phyloP scores from a whole-genome alignment of 2,888 invertebrate species.

The Xanthostigma xanthostigma region DNA sequence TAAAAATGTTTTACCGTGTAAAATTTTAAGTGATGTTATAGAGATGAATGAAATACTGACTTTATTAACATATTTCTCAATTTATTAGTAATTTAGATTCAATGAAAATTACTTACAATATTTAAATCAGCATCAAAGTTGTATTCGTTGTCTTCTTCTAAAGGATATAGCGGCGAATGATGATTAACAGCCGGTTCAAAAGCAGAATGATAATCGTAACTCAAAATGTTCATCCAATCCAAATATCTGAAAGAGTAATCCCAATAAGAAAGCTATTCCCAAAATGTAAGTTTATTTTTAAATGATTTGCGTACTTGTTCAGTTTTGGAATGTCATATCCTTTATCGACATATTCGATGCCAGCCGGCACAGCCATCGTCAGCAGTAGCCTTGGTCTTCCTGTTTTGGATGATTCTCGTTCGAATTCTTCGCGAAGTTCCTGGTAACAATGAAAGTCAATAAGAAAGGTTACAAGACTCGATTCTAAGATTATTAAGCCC shows the following conservation, averaged over 20 bases:
- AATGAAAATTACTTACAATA: slow-evolving; percentile 49
- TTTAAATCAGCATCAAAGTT: slow-evolving; percentile 78
- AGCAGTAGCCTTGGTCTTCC: slow-evolving; percentile 64
- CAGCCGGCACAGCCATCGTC: slow-evolving; percentile 90
- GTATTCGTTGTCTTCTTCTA: slow-evolving; percentile 73
- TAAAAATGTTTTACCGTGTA: no score
- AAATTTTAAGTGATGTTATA: no score
- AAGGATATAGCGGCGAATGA: slow-evolving; percentile 70
- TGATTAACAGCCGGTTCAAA: slow-evolving; percentile 85
- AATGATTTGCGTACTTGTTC: slow-evolving; percentile 45
- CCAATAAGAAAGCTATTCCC: slow-evolving; percentile 2
- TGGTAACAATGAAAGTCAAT: slow-evolving; percentile 17
- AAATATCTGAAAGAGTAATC: slow-evolving; percentile 43
- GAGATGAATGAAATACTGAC: no score
- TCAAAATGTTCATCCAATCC: slow-evolving; percentile 83
- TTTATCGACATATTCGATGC: slow-evolving; percentile 82
- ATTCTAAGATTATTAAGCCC: no score
- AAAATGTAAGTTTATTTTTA: not conserved
- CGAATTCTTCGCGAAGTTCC: slow-evolving; percentile 81
- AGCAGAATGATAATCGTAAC: slow-evolving; percentile 87
- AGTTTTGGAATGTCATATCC: slow-evolving; percentile 82
- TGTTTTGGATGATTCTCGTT: slow-evolving; percentile 69
- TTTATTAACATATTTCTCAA: no score
- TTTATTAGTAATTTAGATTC: not conserved
- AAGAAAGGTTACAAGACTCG: no score